Conservation (phyloP, 2,113 vertebrate species). For the Scalopus aquaticus region DNA sequence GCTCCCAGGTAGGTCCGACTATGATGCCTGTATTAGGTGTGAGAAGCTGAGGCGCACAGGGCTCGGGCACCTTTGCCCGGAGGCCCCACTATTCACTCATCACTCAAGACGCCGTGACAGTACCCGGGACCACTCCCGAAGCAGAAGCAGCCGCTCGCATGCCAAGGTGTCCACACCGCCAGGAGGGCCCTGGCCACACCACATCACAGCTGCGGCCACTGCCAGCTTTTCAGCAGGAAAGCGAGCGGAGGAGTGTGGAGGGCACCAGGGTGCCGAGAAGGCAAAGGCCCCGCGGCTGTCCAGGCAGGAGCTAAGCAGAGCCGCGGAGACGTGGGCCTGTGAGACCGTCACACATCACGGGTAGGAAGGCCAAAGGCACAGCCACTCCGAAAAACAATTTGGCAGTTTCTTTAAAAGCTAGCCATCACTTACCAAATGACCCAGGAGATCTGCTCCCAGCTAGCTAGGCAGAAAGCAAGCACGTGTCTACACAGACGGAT, state of each 20-base stretch:
- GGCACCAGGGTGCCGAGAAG: rapidly evolving
- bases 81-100: not conserved
- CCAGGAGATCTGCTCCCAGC: not conserved
- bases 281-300: too few species aligned
- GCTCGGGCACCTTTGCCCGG: not conserved
- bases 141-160: not conserved
- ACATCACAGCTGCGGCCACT: not conserved
- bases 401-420: not conserved
- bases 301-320: too few species aligned
- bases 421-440: not conserved
- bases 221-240: not conserved
- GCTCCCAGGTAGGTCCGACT: not conserved
- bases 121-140: not conserved
- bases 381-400: not conserved
- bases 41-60: not conserved
- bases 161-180: not conserved
- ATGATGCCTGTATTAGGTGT: too few species aligned
- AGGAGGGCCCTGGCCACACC: too few species aligned
- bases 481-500: not conserved
- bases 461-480: not conserved
- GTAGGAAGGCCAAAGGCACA: not conserved
- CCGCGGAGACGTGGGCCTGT: not conserved
- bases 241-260: not conserved
- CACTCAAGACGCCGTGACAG: not conserved
- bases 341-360: not conserved